Percentiles rank a stretch among this genome's conserved stretches.
These are phyloP conservation scores for Ceratothoa steindachneri DNA, from an alignment of 2,888 invertebrate species.

Conservation along the genomic window DNA sequence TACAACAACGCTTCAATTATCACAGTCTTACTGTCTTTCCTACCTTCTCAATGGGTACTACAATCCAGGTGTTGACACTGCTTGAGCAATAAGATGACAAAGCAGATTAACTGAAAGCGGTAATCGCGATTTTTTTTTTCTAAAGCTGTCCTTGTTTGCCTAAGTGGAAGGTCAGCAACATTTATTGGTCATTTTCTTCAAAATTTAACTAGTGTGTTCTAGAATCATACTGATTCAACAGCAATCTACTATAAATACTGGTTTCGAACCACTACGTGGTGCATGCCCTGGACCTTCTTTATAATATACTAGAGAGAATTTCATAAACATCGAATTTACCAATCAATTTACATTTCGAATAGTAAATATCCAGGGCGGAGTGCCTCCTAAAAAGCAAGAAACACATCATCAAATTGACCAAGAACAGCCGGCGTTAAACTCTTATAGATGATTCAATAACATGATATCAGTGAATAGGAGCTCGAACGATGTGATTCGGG, in stretches of 20 bases:
- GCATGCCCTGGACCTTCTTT: background rate
- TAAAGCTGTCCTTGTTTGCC: background rate
- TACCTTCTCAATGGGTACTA: slow-evolving; percentile 21
- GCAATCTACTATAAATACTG: background rate
- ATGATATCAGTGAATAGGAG: slow-evolving; percentile 69
- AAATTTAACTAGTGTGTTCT: background rate
- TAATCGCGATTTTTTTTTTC: no score
- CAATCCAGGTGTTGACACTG: slow-evolving; percentile 33
- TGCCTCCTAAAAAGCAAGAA: background rate
- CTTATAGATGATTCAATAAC: slow-evolving; percentile 7
- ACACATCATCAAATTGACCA: background rate
- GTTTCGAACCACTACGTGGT: background rate
- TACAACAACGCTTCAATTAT: slow-evolving; percentile 36
- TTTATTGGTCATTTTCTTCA: background rate
- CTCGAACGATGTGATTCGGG: slow-evolving; percentile 87
- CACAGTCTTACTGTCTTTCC: slow-evolving; percentile 40
- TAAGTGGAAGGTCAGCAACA: background rate
- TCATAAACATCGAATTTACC: background rate
- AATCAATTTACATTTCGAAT: background rate
- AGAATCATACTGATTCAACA: background rate
- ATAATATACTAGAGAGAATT: background rate
- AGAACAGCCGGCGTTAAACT: background rate
- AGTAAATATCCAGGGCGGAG: background rate
- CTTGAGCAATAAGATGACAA: slow-evolving; percentile 40
- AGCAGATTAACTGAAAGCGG: slow-evolving; percentile 33